Percentiles rank a stretch among this genome's conserved stretches.
Evolutionary conservation across 2,797 vertebrate genomes (phyloP).

Genomic region (Calcarius lapponicus): DNA sequence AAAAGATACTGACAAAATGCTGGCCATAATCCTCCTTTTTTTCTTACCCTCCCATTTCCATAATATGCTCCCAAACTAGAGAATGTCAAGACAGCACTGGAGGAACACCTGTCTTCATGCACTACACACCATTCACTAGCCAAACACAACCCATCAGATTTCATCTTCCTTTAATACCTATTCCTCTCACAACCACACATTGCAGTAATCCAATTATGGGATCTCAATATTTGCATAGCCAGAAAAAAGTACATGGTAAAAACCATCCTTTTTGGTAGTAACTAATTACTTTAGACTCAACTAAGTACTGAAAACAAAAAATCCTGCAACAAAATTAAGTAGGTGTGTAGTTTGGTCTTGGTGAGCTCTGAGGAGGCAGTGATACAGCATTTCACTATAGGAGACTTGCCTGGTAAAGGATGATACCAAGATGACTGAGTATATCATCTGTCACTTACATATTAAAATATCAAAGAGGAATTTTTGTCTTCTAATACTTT

Average conservation of each 20-base stretch:
- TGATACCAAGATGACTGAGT: background rate
- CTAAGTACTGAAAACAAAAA: background rate
- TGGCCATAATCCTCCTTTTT: background rate
- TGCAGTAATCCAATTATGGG: background rate
- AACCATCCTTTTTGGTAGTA: background rate
- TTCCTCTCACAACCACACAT: background rate
- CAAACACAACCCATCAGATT: background rate
- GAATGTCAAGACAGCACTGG: background rate
- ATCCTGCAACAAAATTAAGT: background rate
- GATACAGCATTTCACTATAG: background rate
- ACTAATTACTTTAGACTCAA: background rate
- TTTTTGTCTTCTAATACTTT: background rate
- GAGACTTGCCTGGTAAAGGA: background rate
- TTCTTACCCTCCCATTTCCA: background rate
- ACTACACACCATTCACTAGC: background rate
- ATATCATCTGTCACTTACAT: background rate
- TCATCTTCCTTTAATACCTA: background rate
- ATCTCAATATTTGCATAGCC: background rate
- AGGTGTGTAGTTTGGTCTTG: rapidly evolving
- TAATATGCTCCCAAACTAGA: background rate
- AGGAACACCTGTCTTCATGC: background rate
- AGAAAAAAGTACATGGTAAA: background rate
- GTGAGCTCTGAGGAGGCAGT: background rate
- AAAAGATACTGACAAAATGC: background rate
- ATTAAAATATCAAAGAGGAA: background rate